A percentile compares a stretch with the other conserved stretches of the same genome.
phyloP scores from a whole-genome alignment of 1,140 invertebrate species.

The Leptinotarsa defecta region DNA sequence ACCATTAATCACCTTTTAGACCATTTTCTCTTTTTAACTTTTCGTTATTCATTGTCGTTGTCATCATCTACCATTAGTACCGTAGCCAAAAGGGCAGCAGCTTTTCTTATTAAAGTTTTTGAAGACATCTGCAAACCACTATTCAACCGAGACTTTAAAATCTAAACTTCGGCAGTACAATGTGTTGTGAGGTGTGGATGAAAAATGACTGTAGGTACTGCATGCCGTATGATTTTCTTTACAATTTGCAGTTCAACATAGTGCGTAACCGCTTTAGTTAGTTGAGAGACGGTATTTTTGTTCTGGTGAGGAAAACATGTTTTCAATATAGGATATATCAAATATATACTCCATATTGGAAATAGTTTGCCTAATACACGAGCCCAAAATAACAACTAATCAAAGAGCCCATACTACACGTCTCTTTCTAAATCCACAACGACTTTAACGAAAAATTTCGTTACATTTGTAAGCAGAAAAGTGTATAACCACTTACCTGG shows the following conservation, averaged over 20 bases:
- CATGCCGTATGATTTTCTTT: not conserved
- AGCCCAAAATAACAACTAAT: no score
- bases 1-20: not conserved
- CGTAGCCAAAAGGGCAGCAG: not conserved
- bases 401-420: no score
- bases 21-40: constrained; percentile 13
- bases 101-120: not conserved
- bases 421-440: no score
- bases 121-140: not conserved
- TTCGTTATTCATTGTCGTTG: not conserved
- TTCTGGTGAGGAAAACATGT: no score
- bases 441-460: no score
- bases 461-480: no score
- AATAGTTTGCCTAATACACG: no score
- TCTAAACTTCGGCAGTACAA: not conserved
- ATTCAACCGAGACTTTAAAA: not conserved
- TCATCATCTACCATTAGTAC: not conserved
- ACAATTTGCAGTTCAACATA: not conserved
- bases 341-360: no score
- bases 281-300: no score
- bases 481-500: no score
- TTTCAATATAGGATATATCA: no score
- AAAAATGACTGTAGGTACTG: no score
- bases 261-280: not conserved
- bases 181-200: not conserved